Base-by-base conservation (phyloP, 2,888 invertebrate species). In the Temnothorax rugatulus region DNA sequence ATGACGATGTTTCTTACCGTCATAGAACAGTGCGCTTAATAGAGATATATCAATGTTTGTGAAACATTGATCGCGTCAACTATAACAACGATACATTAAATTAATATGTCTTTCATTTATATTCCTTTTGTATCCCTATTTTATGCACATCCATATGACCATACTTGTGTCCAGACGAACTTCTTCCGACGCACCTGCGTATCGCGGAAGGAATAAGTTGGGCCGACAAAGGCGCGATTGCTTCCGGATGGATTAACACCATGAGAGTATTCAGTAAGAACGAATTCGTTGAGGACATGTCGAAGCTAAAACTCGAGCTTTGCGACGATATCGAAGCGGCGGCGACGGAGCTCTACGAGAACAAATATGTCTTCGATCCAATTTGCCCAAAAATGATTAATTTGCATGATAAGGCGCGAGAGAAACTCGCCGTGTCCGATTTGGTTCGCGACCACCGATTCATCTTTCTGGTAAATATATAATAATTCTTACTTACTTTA, bases 191-290 rank as follows among this genome's bases (percentile, higher is more conserved):
- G 0, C 97, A 97, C 94, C 95, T 98, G 86, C 96, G 97, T 83
- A 90, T 86, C 4, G 97, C 97, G 87, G 97, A 97, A 81, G 96
- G 96, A 83, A 96, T 97, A 41, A 96, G 96, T 0, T 96, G 96
- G 76, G 96, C 96, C 13, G 91, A 93, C 15, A 88, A 92, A 89
- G 95, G 95, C 88, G 94, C 96, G 44, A 95, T 96, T 0, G 96
- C 97, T 1, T 97, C 97, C 0, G 98, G 97, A 87, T 98, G 98
- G 98, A 96, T 98, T 15, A 98, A 98, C 95, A 97, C 96, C 0
- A 97, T 96, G 89, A 96, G 97, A 94, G 95, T 97, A 4, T 95
- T 95, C 52, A 96, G 95, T 91, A 95, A 96, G 61, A 95, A 95
- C 2, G 93, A 95, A 59, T 94, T 96, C 21, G 86, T 95, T 95